These are phyloP conservation scores for Bradysia coprophila DNA, from an alignment of 1,140 invertebrate genomes.

Conservation along the genomic window DNA sequence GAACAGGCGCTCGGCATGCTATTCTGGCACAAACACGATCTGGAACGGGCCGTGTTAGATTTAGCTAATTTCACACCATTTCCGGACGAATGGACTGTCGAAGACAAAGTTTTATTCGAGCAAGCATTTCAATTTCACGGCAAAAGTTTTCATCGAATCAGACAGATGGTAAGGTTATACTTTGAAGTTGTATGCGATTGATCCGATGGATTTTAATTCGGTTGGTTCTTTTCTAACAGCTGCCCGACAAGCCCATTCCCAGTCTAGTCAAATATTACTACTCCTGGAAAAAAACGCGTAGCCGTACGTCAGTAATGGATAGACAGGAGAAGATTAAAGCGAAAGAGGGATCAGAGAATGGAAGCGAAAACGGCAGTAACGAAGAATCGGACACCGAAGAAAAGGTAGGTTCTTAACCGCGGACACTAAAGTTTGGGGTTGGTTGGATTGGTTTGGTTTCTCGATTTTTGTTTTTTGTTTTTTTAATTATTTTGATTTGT, in stretches of 20 bases:
- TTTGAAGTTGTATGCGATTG: slow-evolving; percentile 1
- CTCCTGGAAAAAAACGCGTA: slow-evolving; percentile 92
- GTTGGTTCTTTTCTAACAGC: slow-evolving; percentile 27
- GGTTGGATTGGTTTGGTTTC: not conserved
- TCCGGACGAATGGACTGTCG: slow-evolving; percentile 95
- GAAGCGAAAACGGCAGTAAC: slow-evolving; percentile 53
- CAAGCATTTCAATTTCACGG: slow-evolving; percentile 97
- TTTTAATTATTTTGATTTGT: not conserved
- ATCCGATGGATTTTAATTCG: slow-evolving; percentile 5
- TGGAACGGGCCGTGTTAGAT: slow-evolving; percentile 79
- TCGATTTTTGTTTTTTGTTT: not conserved
- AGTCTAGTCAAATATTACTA: slow-evolving; percentile 96
- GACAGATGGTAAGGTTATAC: slow-evolving; percentile 72
- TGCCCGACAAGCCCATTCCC: slow-evolving; percentile 93
- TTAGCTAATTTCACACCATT: slow-evolving; percentile 94
- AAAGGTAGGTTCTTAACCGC: slow-evolving; percentile 45
- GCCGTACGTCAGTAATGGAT: slow-evolving; percentile 86
- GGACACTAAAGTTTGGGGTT: not conserved
- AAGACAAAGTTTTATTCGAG: slow-evolving; percentile 95
- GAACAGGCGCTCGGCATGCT: slow-evolving; percentile 96
- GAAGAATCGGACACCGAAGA: slow-evolving; percentile 77
- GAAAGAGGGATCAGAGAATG: slow-evolving; percentile 58
- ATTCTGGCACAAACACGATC: slow-evolving; percentile 95
- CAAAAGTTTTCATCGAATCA: slow-evolving; percentile 92
- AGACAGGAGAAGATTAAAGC: slow-evolving; percentile 30